phyloP scores from a whole-genome alignment of 2,888 invertebrate species.

The Drosophila engyochracea region DNA sequence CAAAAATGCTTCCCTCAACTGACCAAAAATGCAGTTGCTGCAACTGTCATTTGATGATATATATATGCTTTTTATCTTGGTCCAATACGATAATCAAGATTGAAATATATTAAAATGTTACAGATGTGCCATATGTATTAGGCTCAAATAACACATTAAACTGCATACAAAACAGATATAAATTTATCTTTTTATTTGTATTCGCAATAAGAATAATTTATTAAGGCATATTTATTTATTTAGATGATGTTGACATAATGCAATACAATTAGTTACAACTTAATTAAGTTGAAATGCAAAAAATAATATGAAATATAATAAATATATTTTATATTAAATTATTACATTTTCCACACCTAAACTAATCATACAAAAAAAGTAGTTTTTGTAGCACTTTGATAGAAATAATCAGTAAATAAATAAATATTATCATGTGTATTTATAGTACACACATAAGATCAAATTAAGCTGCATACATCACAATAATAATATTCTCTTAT shows the following conservation, averaged over 20 bases:
- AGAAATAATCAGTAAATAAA: not conserved
- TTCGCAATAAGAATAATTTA: not conserved
- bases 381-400: not conserved
- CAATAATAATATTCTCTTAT: not conserved
- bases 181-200: not conserved
- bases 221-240: not conserved
- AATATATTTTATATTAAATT: not conserved
- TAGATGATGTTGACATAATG: not conserved
- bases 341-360: not conserved
- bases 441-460: not conserved
- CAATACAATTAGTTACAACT: not conserved
- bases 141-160: not conserved
- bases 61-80: conserved; percentile 4
- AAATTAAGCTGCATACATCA: not conserved
- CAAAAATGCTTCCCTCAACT: not conserved
- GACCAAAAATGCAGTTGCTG: conserved; percentile 3
- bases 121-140: not conserved
- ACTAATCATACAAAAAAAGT: not conserved
- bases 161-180: not conserved
- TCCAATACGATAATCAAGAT: not conserved
- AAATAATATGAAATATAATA: not conserved
- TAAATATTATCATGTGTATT: not conserved
- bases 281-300: not conserved
- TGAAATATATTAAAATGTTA: not conserved
- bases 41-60: conserved; percentile 17